These are phyloP conservation scores for Ophioninae sp. DNA, from an alignment of 2,888 invertebrate species.

Conservation along the genomic window DNA sequence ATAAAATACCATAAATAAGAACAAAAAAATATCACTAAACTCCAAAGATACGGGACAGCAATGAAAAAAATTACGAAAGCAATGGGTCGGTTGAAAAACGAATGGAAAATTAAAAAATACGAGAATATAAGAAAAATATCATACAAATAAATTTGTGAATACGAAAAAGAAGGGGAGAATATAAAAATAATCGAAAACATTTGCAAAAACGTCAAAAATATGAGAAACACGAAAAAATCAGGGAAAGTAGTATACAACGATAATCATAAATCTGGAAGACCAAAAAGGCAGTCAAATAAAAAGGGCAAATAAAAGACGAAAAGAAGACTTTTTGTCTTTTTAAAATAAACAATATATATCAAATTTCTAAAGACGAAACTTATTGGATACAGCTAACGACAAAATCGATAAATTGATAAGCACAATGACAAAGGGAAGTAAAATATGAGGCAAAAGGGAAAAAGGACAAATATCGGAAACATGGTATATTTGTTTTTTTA, in stretches of 20 bases:
- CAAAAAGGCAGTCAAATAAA: neutral
- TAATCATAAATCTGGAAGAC: neutral
- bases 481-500: neutral
- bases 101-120: neutral
- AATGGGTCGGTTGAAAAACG: too few relatives aligned
- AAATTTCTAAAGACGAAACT: too few relatives aligned
- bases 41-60: neutral
- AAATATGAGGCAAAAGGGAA: neutral
- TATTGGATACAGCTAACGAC: too few relatives aligned
- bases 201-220: neutral
- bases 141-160: neutral
- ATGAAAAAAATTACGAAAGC: neutral
- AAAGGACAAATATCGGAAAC: neutral
- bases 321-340: neutral
- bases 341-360: neutral
- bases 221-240: neutral
- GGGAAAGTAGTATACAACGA: neutral
- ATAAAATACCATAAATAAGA: neutral
- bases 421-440: neutral
- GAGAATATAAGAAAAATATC: neutral
- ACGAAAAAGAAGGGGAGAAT: neutral
- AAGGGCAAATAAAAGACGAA: neutral
- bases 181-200: too few relatives aligned
- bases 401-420: too few relatives aligned
- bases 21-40: neutral